These are phyloP conservation scores for Euura lappo DNA, from an alignment of 1,140 invertebrate genomes.

Conservation along the genomic window DNA sequence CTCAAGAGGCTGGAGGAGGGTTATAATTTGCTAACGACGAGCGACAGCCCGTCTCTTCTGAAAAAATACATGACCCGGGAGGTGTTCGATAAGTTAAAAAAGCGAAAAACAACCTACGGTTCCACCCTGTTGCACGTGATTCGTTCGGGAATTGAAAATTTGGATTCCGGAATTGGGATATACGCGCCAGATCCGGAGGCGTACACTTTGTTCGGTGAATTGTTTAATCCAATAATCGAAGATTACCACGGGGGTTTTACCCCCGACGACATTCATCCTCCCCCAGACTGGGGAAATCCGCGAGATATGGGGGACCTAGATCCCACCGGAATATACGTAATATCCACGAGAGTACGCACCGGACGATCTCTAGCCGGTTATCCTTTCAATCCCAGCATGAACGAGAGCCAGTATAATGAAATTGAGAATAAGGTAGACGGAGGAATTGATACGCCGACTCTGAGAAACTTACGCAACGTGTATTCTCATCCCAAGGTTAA, in stretches of 20 bases:
- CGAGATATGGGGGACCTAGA: slow-evolving; percentile 74
- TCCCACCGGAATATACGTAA: slow-evolving; percentile 71
- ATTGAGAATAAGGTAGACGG: slow-evolving; percentile 63
- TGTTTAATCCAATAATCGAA: slow-evolving; percentile 81
- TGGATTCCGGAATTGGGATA: slow-evolving; percentile 69
- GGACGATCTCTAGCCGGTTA: slow-evolving; percentile 73
- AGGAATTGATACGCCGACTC: slow-evolving; percentile 39
- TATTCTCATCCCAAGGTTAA: slow-evolving; percentile 35
- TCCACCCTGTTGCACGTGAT: slow-evolving; percentile 71
- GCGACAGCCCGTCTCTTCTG: slow-evolving; percentile 65
- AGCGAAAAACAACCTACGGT: slow-evolving; percentile 64
- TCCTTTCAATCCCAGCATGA: slow-evolving; percentile 79
- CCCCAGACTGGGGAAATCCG: slow-evolving; percentile 73
- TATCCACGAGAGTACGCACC: slow-evolving; percentile 78
- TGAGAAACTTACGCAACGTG: too few relatives aligned
- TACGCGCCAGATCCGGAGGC: slow-evolving; percentile 78
- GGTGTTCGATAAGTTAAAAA: slow-evolving; percentile 70
- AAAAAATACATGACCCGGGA: slow-evolving; percentile 75
- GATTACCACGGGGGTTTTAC: slow-evolving; percentile 76
- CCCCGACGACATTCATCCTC: slow-evolving; percentile 68
- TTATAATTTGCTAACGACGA: slow-evolving; percentile 28
- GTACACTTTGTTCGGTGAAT: slow-evolving; percentile 70
- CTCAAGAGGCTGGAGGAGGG: slow-evolving; percentile 25
- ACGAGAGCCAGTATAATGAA: slow-evolving; percentile 69
- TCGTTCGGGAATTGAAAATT: slow-evolving; percentile 70